Evolutionary conservation across 1,140 invertebrate species (phyloP).

Genomic region (honey bee (Apis mellifera)): Amel_HAv3.1 CM009939.2:2776501-2777000

Average conservation of each 20-base stretch:
- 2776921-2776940: neutral
- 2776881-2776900: neutral
- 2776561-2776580: too few relatives aligned
- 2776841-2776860: neutral
- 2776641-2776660: neutral
- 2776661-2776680: too few relatives aligned
- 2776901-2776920: neutral
- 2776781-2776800: neutral
- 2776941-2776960: constrained; percentile 13
- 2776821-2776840: neutral
- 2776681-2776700: constrained; percentile 4
- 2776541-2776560: too few relatives aligned
- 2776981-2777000: neutral
- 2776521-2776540: too few relatives aligned
- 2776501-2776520: too few relatives aligned
- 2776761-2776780: neutral
- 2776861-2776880: neutral
- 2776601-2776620: too few relatives aligned
- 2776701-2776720: constrained; percentile 1
- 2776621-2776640: neutral
- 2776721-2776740: neutral
- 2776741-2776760: neutral
- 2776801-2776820: neutral
- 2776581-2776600: too few relatives aligned
- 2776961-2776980: neutral